Conservation (phyloP, 2,888 invertebrate genomes). For the Eupeodes luniger region DNA sequence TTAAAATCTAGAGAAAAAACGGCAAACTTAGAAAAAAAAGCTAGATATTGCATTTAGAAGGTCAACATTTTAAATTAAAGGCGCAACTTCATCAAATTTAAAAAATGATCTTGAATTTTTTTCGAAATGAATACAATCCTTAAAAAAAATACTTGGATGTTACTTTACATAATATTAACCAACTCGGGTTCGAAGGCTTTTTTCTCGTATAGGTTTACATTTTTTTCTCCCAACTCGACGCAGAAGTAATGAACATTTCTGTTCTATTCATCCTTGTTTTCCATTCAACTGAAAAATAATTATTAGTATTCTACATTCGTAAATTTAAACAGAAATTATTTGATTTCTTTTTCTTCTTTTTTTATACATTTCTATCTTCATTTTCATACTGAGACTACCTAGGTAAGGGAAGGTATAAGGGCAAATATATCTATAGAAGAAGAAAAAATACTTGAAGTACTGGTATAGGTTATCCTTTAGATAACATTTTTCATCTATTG, state of each 20-base stretch:
- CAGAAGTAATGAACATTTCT: conserved; percentile 40
- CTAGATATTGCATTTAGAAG: too few relatives aligned
- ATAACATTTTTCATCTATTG: conserved; percentile 28
- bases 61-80: too few relatives aligned
- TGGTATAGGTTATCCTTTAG: too few relatives aligned
- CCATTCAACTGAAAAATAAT: conserved; percentile 56
- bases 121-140: too few relatives aligned
- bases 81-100: too few relatives aligned
- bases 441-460: background rate
- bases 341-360: conserved; percentile 24
- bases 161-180: too few relatives aligned
- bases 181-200: too few relatives aligned
- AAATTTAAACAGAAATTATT: conserved; percentile 15
- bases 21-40: too few relatives aligned
- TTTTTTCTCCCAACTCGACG: background rate
- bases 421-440: background rate
- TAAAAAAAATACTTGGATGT: too few relatives aligned
- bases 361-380: background rate
- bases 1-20: too few relatives aligned
- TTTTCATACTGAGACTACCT: conserved; percentile 21
- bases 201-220: background rate
- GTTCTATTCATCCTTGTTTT: conserved; percentile 35
- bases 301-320: conserved; percentile 3
- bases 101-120: too few relatives aligned
- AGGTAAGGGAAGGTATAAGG: conserved; percentile 31